Evolutionary conservation across 2,113 vertebrate genomes (phyloP).

Genomic region (Phodopus roborovskii): DNA sequence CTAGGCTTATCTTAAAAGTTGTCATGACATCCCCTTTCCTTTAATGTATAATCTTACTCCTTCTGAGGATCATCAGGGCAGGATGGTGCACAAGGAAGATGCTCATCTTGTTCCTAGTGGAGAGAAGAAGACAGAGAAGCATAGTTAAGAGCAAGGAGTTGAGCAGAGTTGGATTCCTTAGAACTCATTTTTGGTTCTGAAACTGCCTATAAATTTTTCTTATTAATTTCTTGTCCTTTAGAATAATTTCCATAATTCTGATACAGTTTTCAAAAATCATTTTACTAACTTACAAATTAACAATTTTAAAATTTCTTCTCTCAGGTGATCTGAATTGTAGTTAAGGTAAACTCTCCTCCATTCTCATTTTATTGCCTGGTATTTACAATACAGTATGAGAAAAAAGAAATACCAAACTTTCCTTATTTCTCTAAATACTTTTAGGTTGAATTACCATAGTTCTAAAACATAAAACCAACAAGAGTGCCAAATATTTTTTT

Average conservation of each 20-base stretch:
- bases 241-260: background rate
- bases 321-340: background rate
- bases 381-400: background rate
- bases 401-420: background rate
- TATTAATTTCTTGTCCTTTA: background rate
- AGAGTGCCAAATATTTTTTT: background rate
- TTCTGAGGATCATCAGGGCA: background rate
- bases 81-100: too few relatives aligned
- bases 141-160: too few relatives aligned
- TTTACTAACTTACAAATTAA: background rate
- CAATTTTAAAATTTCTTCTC: background rate
- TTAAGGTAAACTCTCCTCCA: background rate
- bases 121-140: background rate
- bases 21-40: background rate
- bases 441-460: background rate
- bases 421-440: background rate
- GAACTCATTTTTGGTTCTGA: background rate
- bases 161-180: background rate
- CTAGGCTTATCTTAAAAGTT: background rate
- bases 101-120: background rate
- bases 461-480: background rate
- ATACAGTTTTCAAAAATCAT: background rate
- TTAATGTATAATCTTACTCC: background rate
- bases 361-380: background rate
- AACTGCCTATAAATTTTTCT: background rate